Conservation (phyloP, 2,797 vertebrate genomes). For the Synanceia verrucosa region DNA sequence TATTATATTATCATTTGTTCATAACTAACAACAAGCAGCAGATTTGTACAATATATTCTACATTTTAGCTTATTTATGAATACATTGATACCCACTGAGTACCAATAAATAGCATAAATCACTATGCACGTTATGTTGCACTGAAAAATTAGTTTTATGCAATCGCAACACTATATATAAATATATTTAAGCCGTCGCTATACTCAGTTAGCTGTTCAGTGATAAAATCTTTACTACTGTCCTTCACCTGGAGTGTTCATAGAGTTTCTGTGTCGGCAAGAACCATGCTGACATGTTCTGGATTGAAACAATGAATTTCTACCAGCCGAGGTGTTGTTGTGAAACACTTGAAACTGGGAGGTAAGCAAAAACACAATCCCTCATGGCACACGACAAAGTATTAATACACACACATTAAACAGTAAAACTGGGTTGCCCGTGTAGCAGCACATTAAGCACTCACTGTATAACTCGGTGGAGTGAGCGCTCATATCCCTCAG, state of each 20-base stretch:
- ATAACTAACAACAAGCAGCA: neutral
- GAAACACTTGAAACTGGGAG: neutral
- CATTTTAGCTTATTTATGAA: neutral
- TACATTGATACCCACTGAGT: neutral
- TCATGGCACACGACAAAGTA: neutral
- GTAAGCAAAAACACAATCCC: slow-evolving; percentile 16
- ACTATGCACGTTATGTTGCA: neutral
- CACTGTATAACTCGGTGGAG: slow-evolving; percentile 10
- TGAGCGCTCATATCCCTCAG: slow-evolving; percentile 23
- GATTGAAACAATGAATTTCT: slow-evolving; percentile 23
- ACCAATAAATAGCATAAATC: neutral
- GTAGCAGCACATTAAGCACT: slow-evolving; percentile 16
- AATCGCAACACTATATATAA: neutral
- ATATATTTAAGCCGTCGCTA: neutral
- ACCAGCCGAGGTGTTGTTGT: neutral
- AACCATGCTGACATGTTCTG: slow-evolving; percentile 30
- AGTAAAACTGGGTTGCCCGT: slow-evolving; percentile 11
- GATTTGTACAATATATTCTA: neutral
- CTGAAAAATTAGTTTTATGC: neutral
- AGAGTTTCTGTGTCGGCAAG: slow-evolving; percentile 16
- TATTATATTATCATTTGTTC: neutral
- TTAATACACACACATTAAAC: slow-evolving; percentile 20
- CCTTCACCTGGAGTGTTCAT: slow-evolving; percentile 7
- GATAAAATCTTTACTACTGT: slow-evolving; percentile 7
- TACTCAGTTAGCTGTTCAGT: neutral